Evolutionary conservation across 1,140 invertebrate species (phyloP).

Genomic region (Grapholita molesta): DNA sequence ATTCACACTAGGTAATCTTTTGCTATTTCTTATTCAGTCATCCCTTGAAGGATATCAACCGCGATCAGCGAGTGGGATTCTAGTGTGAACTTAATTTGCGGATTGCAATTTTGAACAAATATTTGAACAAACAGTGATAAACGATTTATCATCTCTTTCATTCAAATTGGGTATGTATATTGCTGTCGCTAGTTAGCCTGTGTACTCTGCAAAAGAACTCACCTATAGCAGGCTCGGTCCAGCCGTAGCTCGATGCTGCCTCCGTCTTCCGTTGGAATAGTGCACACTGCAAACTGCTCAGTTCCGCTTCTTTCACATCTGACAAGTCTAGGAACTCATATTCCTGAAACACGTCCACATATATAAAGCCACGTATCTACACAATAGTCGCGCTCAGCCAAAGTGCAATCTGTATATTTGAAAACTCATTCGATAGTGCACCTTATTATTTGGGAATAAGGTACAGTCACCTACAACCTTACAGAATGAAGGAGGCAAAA

Average conservation of each 20-base stretch:
- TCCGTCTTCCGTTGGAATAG: constrained; percentile 59
- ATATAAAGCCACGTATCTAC: constrained; percentile 33
- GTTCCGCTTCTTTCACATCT: constrained; percentile 76
- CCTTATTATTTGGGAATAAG: not conserved
- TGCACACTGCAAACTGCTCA: constrained; percentile 73
- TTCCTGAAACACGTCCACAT: constrained; percentile 71
- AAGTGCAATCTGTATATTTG: not conserved
- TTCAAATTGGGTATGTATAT: too few species aligned
- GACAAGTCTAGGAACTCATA: constrained; percentile 79
- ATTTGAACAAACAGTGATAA: too few species aligned
- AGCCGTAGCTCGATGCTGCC: constrained; percentile 38
- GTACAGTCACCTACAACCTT: too few species aligned
- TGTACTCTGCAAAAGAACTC: constrained; percentile 21
- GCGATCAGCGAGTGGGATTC: too few species aligned
- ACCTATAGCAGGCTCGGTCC: constrained; percentile 63
- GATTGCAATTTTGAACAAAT: too few species aligned
- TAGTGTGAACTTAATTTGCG: too few species aligned
- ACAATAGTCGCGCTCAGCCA: not conserved
- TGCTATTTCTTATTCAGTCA: too few species aligned
- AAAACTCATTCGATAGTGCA: not conserved
- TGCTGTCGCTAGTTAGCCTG: too few species aligned
- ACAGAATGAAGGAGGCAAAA: too few species aligned
- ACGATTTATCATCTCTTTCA: too few species aligned
- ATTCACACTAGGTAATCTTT: too few species aligned
- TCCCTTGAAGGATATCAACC: too few species aligned